Evolutionary conservation across 37 sponge, comb jelly and placozoan genomes (phyloP), one percentile per base, ranked within the genome.

Genomic region (Mnemiopsis leidyi): DNA sequence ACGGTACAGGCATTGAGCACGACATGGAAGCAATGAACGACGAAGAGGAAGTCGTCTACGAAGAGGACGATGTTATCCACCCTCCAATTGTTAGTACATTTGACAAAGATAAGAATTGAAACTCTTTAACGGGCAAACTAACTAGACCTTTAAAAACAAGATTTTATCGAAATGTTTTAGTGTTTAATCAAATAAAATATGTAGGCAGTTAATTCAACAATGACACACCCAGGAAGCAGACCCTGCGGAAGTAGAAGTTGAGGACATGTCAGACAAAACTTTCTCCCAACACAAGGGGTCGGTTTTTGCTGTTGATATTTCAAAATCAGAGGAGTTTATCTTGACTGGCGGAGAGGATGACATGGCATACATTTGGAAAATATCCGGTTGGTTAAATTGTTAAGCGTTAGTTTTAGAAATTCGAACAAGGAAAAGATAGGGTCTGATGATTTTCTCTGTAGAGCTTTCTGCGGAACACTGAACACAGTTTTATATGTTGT

Each of bases 331-430:
- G 30, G 68, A 92, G 69, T 69, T 23, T 23, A 69, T 92, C 38
- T 23, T 69, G 1, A 69, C 71, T 5, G 93, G 93, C 1, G 93
- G 93, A 25, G 93, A 92, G 69, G 93, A 92, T 32, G 93, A 92
- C 33, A 33, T 92, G 37, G 93, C 93, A 23, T 92, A 92, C 35
- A 21, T 92, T 28, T 92, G 93, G 93, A 24, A 92, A 5, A 92
- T 92, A 18, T 38, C 90, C 38, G 61, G 61, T 40, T 48, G 5
- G n/a, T n/a, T n/a, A n/a, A n/a, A n/a, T n/a, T n/a, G n/a, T n/a
- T n/a, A n/a, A n/a, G n/a, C n/a, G n/a, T n/a, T n/a, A n/a, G n/a
- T n/a, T n/a, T n/a, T n/a, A n/a, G n/a, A n/a, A n/a, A n/a, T n/a
- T n/a, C n/a, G n/a, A n/a, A n/a, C n/a, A n/a, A n/a, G n/a, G n/a